Evolutionary conservation across 1,140 invertebrate genomes (phyloP).

Genomic region (Scaptomyza pallida): DNA sequence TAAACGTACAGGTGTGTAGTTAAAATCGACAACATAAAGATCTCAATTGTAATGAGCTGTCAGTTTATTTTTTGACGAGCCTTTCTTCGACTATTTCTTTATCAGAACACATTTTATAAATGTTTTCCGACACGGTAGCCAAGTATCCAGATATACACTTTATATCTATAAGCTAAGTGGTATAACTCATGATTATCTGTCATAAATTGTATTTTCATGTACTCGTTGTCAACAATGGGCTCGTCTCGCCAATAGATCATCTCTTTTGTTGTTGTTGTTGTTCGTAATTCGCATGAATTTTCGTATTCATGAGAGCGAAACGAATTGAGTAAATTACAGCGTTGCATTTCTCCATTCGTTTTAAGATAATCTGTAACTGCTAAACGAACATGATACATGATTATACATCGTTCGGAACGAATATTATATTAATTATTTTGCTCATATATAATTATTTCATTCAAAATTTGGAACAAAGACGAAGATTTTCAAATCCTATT

Average conservation of each 20-base stretch:
- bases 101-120: slow-evolving; percentile 31
- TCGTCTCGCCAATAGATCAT: slow-evolving; percentile 31
- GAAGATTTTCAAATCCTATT: no score
- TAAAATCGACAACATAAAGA: background rate
- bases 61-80: slow-evolving; percentile 45
- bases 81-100: slow-evolving; percentile 47
- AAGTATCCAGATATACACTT: background rate
- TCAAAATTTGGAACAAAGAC: no score
- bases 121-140: slow-evolving; percentile 55
- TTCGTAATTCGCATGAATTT: slow-evolving; percentile 38
- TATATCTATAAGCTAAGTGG: background rate
- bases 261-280: no score
- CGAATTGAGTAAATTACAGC: slow-evolving; percentile 43
- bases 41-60: slow-evolving; percentile 9
- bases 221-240: slow-evolving; percentile 49
- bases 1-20: background rate
- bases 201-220: slow-evolving; percentile 51
- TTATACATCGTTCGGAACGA: slow-evolving; percentile 2
- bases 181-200: slow-evolving; percentile 49
- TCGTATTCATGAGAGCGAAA: slow-evolving; percentile 57
- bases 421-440: slow-evolving; percentile 3
- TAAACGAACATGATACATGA: slow-evolving; percentile 10
- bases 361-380: background rate
- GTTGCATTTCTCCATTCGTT: slow-evolving; percentile 28
- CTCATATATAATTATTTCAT: no score